Percentiles rank a stretch among this genome's conserved stretches.
These are phyloP conservation scores for Stictonetta naevosa DNA, from an alignment of 2,113 vertebrate species.

Conservation along the genomic window DNA sequence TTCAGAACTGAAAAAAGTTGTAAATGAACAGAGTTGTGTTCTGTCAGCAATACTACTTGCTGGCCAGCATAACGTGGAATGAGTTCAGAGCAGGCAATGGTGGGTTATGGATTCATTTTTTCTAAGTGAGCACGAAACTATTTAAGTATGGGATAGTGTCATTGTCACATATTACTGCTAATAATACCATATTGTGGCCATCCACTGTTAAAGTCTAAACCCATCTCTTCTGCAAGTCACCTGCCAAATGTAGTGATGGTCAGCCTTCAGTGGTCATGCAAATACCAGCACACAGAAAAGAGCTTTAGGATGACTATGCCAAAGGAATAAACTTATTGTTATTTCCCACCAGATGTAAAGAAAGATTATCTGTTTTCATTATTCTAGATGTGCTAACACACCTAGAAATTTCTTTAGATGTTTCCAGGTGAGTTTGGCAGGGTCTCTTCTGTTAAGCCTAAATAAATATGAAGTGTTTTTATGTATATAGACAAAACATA, in stretches of 20 bases:
- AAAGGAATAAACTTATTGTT: too few relatives aligned
- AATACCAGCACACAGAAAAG: not conserved
- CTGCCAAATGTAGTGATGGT: not conserved
- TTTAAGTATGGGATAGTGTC: not conserved
- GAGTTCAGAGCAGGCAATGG: not conserved
- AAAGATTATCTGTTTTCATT: not conserved
- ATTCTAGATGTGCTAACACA: not conserved
- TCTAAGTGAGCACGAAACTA: too few relatives aligned
- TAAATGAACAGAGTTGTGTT: not conserved
- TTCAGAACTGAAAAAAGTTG: not conserved
- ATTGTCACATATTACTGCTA: not conserved
- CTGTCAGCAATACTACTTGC: not conserved
- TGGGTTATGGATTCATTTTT: conserved; percentile 29
- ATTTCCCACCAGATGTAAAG: not conserved
- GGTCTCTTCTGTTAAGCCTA: not conserved
- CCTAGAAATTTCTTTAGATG: not conserved
- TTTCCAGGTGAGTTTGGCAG: not conserved
- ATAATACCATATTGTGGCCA: too few relatives aligned
- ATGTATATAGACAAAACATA: not conserved
- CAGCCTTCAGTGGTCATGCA: not conserved
- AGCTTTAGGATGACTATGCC: not conserved
- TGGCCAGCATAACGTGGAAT: not conserved
- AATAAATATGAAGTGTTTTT: not conserved
- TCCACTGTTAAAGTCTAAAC: not conserved
- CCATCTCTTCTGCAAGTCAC: not conserved